Percentiles rank a stretch among this genome's conserved stretches.
phyloP scores from a whole-genome alignment of 2,888 invertebrate species.

The Ennomos fuscantarius region DNA sequence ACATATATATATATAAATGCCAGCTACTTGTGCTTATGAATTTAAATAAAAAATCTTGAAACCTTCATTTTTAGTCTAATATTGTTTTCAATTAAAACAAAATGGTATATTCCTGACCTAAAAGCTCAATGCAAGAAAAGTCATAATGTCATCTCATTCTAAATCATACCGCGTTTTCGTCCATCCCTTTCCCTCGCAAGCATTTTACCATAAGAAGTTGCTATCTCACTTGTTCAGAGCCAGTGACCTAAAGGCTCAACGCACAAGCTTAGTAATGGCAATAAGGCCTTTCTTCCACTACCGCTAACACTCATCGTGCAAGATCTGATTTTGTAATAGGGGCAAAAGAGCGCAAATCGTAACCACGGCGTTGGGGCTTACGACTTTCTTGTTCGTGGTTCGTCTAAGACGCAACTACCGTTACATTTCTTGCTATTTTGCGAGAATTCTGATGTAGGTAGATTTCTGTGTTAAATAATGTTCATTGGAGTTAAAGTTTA shows the following conservation, averaged over 20 bases:
- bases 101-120: slow-evolving; percentile 33
- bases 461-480: neutral
- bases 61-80: no score
- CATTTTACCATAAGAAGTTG: neutral
- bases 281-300: neutral
- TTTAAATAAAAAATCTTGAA: no score
- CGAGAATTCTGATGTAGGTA: slow-evolving; percentile 1
- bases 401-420: neutral
- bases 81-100: no score
- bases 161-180: slow-evolving; percentile 9
- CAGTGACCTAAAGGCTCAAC: neutral
- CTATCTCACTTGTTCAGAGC: slow-evolving; percentile 1
- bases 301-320: neutral
- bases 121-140: slow-evolving; percentile 9
- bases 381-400: slow-evolving; percentile 4
- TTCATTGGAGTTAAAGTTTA: neutral
- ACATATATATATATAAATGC: no score
- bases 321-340: neutral
- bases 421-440: slow-evolving; percentile 11
- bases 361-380: neutral
- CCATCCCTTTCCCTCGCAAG: slow-evolving; percentile 1
- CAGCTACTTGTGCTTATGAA: no score
- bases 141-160: slow-evolving; percentile 11
- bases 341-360: neutral
- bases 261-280: neutral